Conservation (phyloP, 2,888 invertebrate genomes). For the Tiliacea citrago region DNA sequence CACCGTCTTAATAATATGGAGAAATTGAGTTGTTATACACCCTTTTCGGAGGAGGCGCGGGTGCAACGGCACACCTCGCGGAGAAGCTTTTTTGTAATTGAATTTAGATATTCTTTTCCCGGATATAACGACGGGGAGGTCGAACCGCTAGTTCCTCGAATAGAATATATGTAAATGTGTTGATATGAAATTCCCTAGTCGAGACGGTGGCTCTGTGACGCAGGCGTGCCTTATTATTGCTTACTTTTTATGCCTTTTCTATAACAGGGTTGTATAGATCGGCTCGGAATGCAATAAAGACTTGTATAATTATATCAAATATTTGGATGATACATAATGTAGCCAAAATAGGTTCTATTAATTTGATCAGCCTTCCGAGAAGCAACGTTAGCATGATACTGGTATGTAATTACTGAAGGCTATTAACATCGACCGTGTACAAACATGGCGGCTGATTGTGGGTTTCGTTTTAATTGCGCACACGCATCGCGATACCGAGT, state of each 20-base stretch:
- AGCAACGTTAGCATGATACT: slow-evolving; percentile 87
- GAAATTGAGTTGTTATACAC: slow-evolving; percentile 91
- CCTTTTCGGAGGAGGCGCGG: slow-evolving; percentile 88
- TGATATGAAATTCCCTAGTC: slow-evolving; percentile 84
- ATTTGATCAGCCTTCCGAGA: slow-evolving; percentile 90
- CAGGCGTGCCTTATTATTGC: slow-evolving; percentile 76
- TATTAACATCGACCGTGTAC: slow-evolving; percentile 90
- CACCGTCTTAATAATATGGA: slow-evolving; percentile 89
- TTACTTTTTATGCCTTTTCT: slow-evolving; percentile 69
- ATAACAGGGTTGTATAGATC: slow-evolving; percentile 60
- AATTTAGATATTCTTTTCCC: slow-evolving; percentile 89
- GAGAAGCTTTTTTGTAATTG: slow-evolving; percentile 90
- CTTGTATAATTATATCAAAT: slow-evolving; percentile 67
- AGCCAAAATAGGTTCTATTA: slow-evolving; percentile 88
- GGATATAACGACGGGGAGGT: slow-evolving; percentile 85
- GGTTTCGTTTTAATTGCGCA: slow-evolving; percentile 91
- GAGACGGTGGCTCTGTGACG: slow-evolving; percentile 69
- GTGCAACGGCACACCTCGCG: slow-evolving; percentile 87
- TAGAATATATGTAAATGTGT: slow-evolving; percentile 82
- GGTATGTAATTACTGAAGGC: slow-evolving; percentile 89
- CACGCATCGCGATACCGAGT: slow-evolving; percentile 87
- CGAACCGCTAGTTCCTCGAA: slow-evolving; percentile 82
- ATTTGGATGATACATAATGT: slow-evolving; percentile 71
- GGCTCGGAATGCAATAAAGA: slow-evolving; percentile 60
- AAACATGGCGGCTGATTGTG: slow-evolving; percentile 90